Percentiles rank a stretch among this genome's conserved stretches.
Conservation (phyloP, 1,140 invertebrate species). For the Cydia fagiglandana region DNA sequence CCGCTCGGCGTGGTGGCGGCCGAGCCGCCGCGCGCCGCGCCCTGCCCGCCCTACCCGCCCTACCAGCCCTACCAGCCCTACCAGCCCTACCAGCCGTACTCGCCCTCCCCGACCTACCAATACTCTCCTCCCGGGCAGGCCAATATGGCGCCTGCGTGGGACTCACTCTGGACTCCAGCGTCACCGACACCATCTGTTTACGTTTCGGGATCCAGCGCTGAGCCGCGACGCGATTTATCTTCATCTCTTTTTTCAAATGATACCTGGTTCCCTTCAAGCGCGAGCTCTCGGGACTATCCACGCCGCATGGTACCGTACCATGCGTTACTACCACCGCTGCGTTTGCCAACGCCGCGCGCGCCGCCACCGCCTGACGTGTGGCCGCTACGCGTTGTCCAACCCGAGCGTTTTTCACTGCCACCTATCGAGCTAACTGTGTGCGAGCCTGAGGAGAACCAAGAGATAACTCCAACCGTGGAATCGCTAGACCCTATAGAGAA, state of each 20-base stretch:
- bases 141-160: slow-evolving; percentile 40
- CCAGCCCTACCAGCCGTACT: slow-evolving; percentile 17
- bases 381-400: slow-evolving; percentile 8
- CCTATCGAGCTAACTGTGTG: slow-evolving; percentile 38
- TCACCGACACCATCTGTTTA: not conserved
- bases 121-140: slow-evolving; percentile 36
- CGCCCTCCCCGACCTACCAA: slow-evolving; percentile 41
- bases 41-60: slow-evolving; percentile 51
- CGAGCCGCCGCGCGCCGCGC: slow-evolving; percentile 53
- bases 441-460: slow-evolving; percentile 44
- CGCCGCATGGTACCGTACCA: slow-evolving; percentile 54
- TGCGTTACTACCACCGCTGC: slow-evolving; percentile 57
- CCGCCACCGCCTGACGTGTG: not conserved
- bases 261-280: slow-evolving; percentile 55
- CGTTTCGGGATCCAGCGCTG: slow-evolving; percentile 39
- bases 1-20: slow-evolving; percentile 70
- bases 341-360: slow-evolving; percentile 41
- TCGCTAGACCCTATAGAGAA: not conserved
- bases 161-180: slow-evolving; percentile 31
- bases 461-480: slow-evolving; percentile 39
- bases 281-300: slow-evolving; percentile 43
- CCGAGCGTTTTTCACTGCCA: slow-evolving; percentile 11
- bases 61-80: slow-evolving; percentile 53
- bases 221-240: slow-evolving; percentile 43
- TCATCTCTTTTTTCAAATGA: slow-evolving; percentile 61